These are phyloP conservation scores for Aptenodytes patagonicus DNA, from an alignment of 2,113 vertebrate genomes.

Conservation along the genomic window DNA sequence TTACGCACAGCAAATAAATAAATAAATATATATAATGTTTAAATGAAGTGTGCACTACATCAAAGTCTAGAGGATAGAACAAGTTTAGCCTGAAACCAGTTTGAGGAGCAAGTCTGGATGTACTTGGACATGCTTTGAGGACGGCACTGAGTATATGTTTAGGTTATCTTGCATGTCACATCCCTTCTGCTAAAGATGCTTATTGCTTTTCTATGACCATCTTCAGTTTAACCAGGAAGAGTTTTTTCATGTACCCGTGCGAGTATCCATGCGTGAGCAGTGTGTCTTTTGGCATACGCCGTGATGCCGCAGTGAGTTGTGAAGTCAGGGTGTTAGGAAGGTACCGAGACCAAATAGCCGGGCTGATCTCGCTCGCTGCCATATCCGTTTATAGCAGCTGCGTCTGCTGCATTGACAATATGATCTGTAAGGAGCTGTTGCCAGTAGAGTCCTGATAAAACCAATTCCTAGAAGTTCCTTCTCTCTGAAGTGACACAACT, in stretches of 20 bases:
- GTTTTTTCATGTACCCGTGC: neutral
- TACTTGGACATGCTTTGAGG: slow-evolving; percentile 18
- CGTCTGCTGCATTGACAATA: slow-evolving; percentile 36
- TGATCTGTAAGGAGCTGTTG: slow-evolving; percentile 68
- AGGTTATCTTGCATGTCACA: slow-evolving; percentile 3
- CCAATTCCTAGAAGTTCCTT: slow-evolving; percentile 33
- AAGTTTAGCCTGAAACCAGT: slow-evolving; percentile 32
- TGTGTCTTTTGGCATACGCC: neutral
- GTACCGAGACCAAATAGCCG: slow-evolving; percentile 11
- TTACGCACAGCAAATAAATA: slow-evolving; percentile 49
- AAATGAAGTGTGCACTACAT: slow-evolving; percentile 54
- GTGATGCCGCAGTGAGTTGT: slow-evolving; percentile 29
- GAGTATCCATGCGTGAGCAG: neutral
- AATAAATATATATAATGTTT: slow-evolving; percentile 30
- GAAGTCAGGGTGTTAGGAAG: slow-evolving; percentile 21
- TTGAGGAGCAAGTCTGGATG: slow-evolving; percentile 43
- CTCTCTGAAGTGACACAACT: neutral
- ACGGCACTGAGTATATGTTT: neutral
- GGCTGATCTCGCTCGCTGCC: neutral
- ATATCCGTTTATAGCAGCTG: neutral
- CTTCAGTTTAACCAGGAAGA: neutral
- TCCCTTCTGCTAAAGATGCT: slow-evolving; percentile 25
- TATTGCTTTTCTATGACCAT: neutral
- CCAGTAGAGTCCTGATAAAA: slow-evolving; percentile 58
- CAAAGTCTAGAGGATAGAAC: slow-evolving; percentile 32